phyloP scores from a whole-genome alignment of 1,140 invertebrate species.

The Halictus rubicundus region DNA sequence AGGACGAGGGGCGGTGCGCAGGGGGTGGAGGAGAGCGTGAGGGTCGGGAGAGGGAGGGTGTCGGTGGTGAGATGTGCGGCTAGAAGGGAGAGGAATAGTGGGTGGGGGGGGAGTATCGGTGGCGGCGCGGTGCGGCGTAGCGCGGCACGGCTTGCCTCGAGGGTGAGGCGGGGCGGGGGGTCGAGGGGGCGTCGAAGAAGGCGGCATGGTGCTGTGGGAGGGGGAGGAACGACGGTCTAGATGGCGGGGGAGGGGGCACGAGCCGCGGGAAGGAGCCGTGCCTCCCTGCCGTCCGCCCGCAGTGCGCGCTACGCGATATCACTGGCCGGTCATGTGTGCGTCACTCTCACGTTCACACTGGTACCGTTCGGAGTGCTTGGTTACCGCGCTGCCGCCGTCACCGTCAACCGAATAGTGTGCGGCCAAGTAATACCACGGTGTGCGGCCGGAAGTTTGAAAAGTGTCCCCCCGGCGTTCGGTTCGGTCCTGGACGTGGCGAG shows the following conservation, averaged over 20 bases:
- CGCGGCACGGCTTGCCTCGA: slow-evolving; percentile 5
- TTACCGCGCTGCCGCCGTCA: slow-evolving; percentile 56
- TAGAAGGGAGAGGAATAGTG: slow-evolving; percentile 20
- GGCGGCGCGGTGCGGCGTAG: slow-evolving; percentile 23
- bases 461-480: slow-evolving; percentile 38
- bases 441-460: slow-evolving; percentile 53
- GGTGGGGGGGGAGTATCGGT: background rate
- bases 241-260: slow-evolving; percentile 37
- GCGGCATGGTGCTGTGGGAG: background rate
- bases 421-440: slow-evolving; percentile 29
- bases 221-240: slow-evolving; percentile 19
- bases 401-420: slow-evolving; percentile 50
- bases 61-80: slow-evolving; percentile 19
- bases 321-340: slow-evolving; percentile 76
- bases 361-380: slow-evolving; percentile 56
- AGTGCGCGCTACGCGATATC: slow-evolving; percentile 80
- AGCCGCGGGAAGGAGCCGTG: slow-evolving; percentile 61
- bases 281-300: slow-evolving; percentile 72
- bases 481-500: slow-evolving; percentile 40
- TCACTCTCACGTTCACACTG: slow-evolving; percentile 68
- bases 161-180: background rate
- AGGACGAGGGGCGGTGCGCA: background rate
- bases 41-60: slow-evolving; percentile 16
- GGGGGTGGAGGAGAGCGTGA: slow-evolving; percentile 22
- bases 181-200: slow-evolving; percentile 1